Base-by-base conservation (phyloP, 2,113 vertebrate genomes). In the Toxotes chatareus region DNA sequence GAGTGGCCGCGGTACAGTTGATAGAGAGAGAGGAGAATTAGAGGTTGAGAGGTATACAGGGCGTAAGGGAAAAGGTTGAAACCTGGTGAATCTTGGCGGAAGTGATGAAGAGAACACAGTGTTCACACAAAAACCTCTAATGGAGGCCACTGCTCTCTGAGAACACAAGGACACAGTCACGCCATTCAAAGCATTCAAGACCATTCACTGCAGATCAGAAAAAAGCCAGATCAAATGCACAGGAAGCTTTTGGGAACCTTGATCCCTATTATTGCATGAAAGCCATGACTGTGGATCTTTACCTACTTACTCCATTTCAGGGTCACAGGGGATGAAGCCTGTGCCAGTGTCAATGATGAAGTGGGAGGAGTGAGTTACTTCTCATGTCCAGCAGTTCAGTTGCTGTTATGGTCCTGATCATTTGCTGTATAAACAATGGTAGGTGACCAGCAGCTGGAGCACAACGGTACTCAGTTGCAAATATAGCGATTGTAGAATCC, bases 51-150 rank as follows among this genome's bases (percentile, higher is more conserved):
- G 66, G 56, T 51, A 36, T 42, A 79, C 76, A 72, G 13, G 42
- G 64, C 47, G 70, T 17, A 73, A 31, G 75, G 73, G 46, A 76
- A 61, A 78, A 60, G 73, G 62, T 60, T 82, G 47, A 76, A 91
- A 79, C 76, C 71, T n/a, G 47, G 84, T 81, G 64, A 80, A 83
- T 92, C 82, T 90, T 76, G 61, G 47, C 34, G 46, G 34, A 87
- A 70, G 68, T 62, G 67, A 67, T 69, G 42, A 77, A 77, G 47
- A 23, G 42, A 38, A 27, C 51, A 51, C n/a, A 12, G 21, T 46
- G 72, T 78, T 80, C 63, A 38, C 61, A 75, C 56, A 53, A 68
- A 49, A 74, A 63, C 47, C 63, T 88, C 60, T 83, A 84, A 86
- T 82, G 36, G 74, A 60, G 40, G 27, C 46, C 32, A 40, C 74